Percentiles rank a stretch among this genome's conserved stretches.
Evolutionary conservation across 2,113 vertebrate species (phyloP).

Genomic region (Cephalopholis sonnerati): DNA sequence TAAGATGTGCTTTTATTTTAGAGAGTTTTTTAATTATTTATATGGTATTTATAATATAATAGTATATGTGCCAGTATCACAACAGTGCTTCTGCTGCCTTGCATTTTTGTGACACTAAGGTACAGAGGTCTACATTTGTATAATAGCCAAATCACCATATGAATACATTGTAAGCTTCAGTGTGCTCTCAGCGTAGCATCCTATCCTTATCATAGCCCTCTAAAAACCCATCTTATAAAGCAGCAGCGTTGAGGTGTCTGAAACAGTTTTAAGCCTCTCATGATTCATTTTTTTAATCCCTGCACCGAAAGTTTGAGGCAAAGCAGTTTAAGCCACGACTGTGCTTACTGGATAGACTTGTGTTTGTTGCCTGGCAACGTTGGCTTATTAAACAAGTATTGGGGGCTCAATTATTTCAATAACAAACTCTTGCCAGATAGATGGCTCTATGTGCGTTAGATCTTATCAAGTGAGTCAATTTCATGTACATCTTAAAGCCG

Average conservation of each 20-base stretch:
- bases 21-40: background rate
- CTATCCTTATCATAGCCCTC: slow-evolving; percentile 1
- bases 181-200: background rate
- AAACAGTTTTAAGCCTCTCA: slow-evolving; percentile 39
- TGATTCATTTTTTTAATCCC: slow-evolving; percentile 38
- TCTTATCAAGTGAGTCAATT: background rate
- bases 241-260: slow-evolving; percentile 7
- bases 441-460: slow-evolving; percentile 12
- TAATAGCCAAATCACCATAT: slow-evolving; percentile 3
- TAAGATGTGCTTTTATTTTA: background rate
- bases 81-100: background rate
- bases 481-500: background rate
- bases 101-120: slow-evolving; percentile 11
- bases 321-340: slow-evolving; percentile 38
- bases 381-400: slow-evolving; percentile 50
- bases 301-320: slow-evolving; percentile 43
- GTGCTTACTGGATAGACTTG: slow-evolving; percentile 30
- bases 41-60: background rate
- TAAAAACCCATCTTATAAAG: slow-evolving; percentile 23
- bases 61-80: background rate
- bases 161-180: slow-evolving; percentile 6
- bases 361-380: slow-evolving; percentile 68
- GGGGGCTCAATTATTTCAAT: slow-evolving; percentile 41
- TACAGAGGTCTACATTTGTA: background rate
- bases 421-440: slow-evolving; percentile 27